Evolutionary conservation across 2,888 invertebrate genomes (phyloP).

Genomic region (Marronus borbonicus): DNA sequence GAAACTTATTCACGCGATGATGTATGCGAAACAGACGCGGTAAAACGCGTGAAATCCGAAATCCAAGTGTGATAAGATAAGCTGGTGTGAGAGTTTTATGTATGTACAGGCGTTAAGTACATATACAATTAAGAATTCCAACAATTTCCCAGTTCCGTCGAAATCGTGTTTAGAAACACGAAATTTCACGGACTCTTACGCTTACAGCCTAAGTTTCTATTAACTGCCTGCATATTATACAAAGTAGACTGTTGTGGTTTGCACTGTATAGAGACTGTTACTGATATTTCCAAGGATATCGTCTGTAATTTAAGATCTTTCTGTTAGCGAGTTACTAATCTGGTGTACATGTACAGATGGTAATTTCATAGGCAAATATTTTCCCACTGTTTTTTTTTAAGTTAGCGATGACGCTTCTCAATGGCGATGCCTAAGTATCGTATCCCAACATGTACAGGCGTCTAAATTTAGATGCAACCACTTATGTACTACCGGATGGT

Average conservation of each 20-base stretch:
- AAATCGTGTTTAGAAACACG: neutral
- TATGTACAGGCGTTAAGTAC: neutral
- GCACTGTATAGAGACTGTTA: constrained; percentile 22
- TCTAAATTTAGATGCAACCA: constrained; percentile 19
- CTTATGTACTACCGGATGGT: constrained; percentile 2
- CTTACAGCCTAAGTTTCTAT: neutral
- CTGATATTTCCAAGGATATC: constrained; percentile 44
- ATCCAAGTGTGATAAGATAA: constrained; percentile 34
- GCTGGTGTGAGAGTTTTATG: constrained; percentile 20
- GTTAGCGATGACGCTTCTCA: constrained; percentile 5
- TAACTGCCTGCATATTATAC: neutral
- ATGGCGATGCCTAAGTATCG: constrained; percentile 4
- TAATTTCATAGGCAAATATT: constrained; percentile 44
- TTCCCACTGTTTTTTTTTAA: constrained; percentile 40
- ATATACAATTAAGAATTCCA: constrained; percentile 24
- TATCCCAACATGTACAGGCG: neutral
- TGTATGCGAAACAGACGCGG: constrained; percentile 3
- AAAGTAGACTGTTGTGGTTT: constrained; percentile 18
- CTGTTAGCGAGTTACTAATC: constrained; percentile 23
- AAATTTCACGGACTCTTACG: neutral
- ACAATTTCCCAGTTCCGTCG: constrained; percentile 19
- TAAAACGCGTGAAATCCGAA: constrained; percentile 31
- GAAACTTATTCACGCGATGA: constrained; percentile 27
- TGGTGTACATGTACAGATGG: constrained; percentile 20
- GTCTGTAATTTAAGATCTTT: constrained; percentile 38